Evolutionary conservation across 2,113 vertebrate species (phyloP), one percentile per base, ranked within the genome.

Genomic region (Ivindomyrus marchei): DNA sequence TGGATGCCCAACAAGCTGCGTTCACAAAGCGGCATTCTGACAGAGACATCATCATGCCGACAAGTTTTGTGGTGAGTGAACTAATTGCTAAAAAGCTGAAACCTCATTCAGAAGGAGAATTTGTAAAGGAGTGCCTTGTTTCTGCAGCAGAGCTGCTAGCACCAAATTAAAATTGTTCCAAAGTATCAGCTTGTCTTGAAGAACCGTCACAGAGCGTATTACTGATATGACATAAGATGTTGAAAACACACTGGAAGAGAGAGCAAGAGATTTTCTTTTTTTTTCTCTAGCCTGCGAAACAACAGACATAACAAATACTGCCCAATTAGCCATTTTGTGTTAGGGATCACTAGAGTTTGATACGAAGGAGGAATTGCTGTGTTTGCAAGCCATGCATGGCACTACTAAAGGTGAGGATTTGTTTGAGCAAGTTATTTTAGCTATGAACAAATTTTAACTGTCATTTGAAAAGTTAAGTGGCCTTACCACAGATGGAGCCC

Each of bases 341-440:
- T 0, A 66, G 58, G 24, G 58, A 66, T 90, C 53, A 87, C 90
- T n/a, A 13, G 89, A 91, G 46, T 92, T 92, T 89, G 86, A 92
- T 24, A 84, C n/a, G 4, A 39, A 27, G 1, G 87, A 92, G 66
- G 89, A 91, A 56, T 58, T 93, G 89, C 92, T 93, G 53, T 90
- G 89, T 46, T 66, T 92, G 27, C 52, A 88, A 86, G 85, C 92
- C 45, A 84, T 89, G 52, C 39, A 89, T 85, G 91, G 4, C 87
- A 91, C 91, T 53, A 91, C 90, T 7, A 89, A 66, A 91, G n/a
- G 85, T 66, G 45, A 91, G 88, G 88, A 91, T 46, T 86, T 91
- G 46, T 91, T 91, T 89, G 58, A 89, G 90, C 47, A 21, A 89
- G 27, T 91, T 77, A 70, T 87, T 45, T 84, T 21, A 19, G 50